These are phyloP conservation scores for Lates japonicus DNA, from an alignment of 2,797 vertebrate species.

Conservation along the genomic window DNA sequence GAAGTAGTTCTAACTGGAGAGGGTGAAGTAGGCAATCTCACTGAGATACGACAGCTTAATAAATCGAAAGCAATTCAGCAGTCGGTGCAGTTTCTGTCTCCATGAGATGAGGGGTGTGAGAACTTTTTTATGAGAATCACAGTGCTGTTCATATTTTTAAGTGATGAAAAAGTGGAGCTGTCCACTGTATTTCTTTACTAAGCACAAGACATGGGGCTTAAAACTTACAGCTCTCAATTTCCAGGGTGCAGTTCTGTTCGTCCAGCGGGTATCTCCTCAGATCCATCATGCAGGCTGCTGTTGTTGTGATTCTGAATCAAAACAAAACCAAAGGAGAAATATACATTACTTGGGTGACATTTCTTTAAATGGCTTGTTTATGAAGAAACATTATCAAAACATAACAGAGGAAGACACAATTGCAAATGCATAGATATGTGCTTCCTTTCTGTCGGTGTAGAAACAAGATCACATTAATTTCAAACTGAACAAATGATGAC, in stretches of 20 bases:
- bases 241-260: conserved; percentile 98
- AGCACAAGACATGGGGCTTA: conserved; percentile 45
- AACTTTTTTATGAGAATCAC: conserved; percentile 61
- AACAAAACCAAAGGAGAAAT: conserved; percentile 24
- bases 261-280: conserved; percentile 97
- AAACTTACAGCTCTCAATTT: conserved; percentile 98
- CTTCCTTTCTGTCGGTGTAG: neutral
- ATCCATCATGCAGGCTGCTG: conserved; percentile 99
- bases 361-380: neutral
- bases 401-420: neutral
- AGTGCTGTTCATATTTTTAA: conserved; percentile 59
- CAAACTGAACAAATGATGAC: neutral
- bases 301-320: conserved; percentile 95
- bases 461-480: conserved; percentile 10
- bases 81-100: conserved; percentile 62
- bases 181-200: conserved; percentile 48
- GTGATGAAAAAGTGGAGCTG: conserved; percentile 50
- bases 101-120: conserved; percentile 43
- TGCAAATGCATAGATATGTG: neutral
- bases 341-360: neutral
- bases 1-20: conserved; percentile 34
- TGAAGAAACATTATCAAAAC: neutral
- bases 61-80: conserved; percentile 67
- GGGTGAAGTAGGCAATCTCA: conserved; percentile 44
- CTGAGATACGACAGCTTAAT: conserved; percentile 62